A percentile compares a stretch with the other conserved stretches of the same genome.
These are phyloP conservation scores for Eupithecia tripunctaria DNA, from an alignment of 2,888 invertebrate genomes.

Conservation along the genomic window DNA sequence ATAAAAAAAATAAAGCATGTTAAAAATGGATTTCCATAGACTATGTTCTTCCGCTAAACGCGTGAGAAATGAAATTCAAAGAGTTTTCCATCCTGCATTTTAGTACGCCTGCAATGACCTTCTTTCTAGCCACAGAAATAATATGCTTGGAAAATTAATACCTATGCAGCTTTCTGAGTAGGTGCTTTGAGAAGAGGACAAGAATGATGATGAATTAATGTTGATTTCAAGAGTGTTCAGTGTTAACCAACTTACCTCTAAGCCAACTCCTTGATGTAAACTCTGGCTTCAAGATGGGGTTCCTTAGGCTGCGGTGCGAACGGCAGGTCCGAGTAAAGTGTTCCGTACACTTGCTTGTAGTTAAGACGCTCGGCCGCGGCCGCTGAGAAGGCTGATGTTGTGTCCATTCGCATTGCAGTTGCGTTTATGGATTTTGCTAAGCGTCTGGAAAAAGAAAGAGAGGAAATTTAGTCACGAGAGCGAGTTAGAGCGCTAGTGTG, in stretches of 20 bases:
- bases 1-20: too few species aligned
- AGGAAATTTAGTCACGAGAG: neutral
- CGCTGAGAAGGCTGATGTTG: conserved; percentile 91
- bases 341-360: conserved; percentile 87
- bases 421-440: conserved; percentile 84
- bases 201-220: neutral
- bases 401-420: conserved; percentile 88
- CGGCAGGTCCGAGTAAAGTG: conserved; percentile 86
- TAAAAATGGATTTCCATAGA: too few species aligned
- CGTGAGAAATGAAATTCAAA: too few species aligned
- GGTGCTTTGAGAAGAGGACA: too few species aligned
- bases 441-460: conserved; percentile 52
- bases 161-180: too few species aligned
- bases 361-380: conserved; percentile 89
- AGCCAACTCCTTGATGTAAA: conserved; percentile 84
- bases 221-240: neutral
- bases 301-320: conserved; percentile 84
- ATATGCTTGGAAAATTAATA: too few species aligned
- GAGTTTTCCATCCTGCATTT: too few species aligned
- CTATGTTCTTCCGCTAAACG: too few species aligned
- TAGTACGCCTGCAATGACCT: too few species aligned
- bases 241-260: conserved; percentile 49
- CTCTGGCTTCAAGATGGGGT: conserved; percentile 86
- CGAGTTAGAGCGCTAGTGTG: too few species aligned
- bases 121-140: too few species aligned